Percentiles rank a stretch among this genome's conserved stretches.
phyloP scores from a whole-genome alignment of 1,140 invertebrate species.

The Drosophila bipectinata region DNA sequence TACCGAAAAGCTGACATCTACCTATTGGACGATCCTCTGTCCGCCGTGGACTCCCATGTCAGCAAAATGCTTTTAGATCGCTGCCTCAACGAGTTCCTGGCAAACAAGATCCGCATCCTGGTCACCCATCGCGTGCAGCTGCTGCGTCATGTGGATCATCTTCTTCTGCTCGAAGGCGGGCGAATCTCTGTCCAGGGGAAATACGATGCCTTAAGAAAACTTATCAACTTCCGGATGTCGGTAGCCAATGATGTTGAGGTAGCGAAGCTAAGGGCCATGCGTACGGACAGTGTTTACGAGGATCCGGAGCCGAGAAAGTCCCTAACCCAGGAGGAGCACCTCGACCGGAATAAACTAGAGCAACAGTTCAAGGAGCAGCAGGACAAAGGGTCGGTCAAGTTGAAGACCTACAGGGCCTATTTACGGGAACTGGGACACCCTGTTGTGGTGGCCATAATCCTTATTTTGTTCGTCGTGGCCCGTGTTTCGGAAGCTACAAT shows the following conservation, averaged over 20 bases:
- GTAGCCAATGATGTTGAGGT: constrained; percentile 71
- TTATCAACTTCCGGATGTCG: constrained; percentile 64
- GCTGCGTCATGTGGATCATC: constrained; percentile 89
- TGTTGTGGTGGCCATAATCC: constrained; percentile 85
- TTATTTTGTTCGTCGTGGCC: constrained; percentile 87
- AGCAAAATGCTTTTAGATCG: constrained; percentile 90
- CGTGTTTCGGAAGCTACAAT: constrained; percentile 89
- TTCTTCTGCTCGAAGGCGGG: constrained; percentile 87
- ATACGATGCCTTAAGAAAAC: constrained; percentile 76
- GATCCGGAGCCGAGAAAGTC: constrained; percentile 41
- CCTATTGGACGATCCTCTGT: constrained; percentile 92
- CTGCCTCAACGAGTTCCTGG: constrained; percentile 88
- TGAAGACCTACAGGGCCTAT: constrained; percentile 88
- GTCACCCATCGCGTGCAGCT: constrained; percentile 96
- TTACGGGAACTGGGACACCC: constrained; percentile 88
- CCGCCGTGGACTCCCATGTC: constrained; percentile 92
- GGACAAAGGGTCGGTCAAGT: constrained; percentile 82
- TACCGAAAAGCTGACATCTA: constrained; percentile 88
- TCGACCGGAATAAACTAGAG: constrained; percentile 53
- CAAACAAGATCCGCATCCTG: constrained; percentile 90
- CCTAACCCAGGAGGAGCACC: constrained; percentile 43
- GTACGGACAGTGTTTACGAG: constrained; percentile 62
- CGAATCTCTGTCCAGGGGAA: constrained; percentile 78
- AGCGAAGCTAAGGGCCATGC: constrained; percentile 44
- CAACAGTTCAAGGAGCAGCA: constrained; percentile 83